Base-by-base conservation (phyloP, 2,113 vertebrate species). In the Archilochus colubris region DNA sequence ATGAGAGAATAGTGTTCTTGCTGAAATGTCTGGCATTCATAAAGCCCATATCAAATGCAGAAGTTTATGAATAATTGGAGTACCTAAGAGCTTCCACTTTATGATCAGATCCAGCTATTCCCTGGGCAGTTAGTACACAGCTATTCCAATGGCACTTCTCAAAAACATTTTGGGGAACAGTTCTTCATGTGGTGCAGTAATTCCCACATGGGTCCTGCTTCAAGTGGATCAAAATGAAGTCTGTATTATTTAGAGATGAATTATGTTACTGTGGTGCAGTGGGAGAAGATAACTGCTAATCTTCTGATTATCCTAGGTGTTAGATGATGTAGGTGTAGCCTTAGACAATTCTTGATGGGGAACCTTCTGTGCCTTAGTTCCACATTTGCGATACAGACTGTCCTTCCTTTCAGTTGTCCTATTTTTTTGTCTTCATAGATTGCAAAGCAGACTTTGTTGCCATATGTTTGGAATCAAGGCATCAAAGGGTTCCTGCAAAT, bases 191-290 rank as follows among this genome's bases (percentile, higher is more conserved):
- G 25, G 3, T 63, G 28, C 28, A 16, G 10, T 66, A 66, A 9
- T 6, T 86, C 38, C 30, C 2, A 0, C 25, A 44, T 2, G 1
- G 1, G 1, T 63, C 18, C 48, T 58, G 10, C 48, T 84, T 84
- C 61, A 72, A 74, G 50, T 21, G 28, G n/a, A 43, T 74, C 22
- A 59, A 86, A 92, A 55, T 46, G 1, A 50, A 19, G 51, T 88
- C 11, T 68, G 18, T 2, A 1, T 61, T 76, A 43, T 63, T 83
- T 78, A 67, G 33, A 78, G 31, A 44, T 12, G 30, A 80, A 9
- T 80, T 92, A 51, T 16, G 4, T 70, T 94, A 59, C 28, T 58
- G 27, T 55, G 40, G 10, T 40, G 16, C 8, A 33, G 22, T 67
- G 31, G 40, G 17, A 77, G 53, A 62, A 51, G 48, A 48, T 14